These are phyloP conservation scores for Andrena bicolor DNA, from an alignment of 2,888 invertebrate species.

Conservation along the genomic window DNA sequence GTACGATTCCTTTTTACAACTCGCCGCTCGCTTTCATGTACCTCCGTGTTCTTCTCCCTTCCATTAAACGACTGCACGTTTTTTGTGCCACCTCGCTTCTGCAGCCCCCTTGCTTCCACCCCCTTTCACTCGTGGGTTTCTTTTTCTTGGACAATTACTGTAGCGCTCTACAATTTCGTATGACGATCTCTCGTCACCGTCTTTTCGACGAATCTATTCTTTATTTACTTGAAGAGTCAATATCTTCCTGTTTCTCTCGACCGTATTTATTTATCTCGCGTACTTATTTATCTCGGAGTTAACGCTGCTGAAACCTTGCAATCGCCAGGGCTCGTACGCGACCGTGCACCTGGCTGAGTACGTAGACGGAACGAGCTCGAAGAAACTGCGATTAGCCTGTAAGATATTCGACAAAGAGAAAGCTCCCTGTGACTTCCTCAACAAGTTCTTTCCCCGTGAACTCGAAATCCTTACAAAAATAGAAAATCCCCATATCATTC, in stretches of 20 bases:
- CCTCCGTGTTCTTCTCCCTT: not conserved
- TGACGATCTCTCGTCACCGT: not conserved
- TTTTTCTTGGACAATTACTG: not conserved
- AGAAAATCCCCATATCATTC: constrained; percentile 95
- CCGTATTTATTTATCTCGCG: not conserved
- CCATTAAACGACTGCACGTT: constrained; percentile 1
- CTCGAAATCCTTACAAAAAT: constrained; percentile 95
- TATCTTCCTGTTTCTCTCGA: not conserved
- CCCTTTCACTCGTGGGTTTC: not conserved
- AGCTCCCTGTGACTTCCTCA: constrained; percentile 95
- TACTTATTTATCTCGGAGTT: not conserved
- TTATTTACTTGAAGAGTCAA: not conserved
- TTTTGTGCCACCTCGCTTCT: not conserved
- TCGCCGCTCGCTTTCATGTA: not conserved
- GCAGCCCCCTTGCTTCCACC: not conserved
- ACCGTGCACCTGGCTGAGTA: constrained; percentile 95
- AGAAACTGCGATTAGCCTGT: constrained; percentile 92
- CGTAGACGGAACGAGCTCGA: constrained; percentile 90
- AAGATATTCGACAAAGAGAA: constrained; percentile 97
- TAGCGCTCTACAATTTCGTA: not conserved
- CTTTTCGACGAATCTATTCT: not conserved
- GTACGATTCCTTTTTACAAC: constrained; percentile 15
- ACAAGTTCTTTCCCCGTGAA: constrained; percentile 97
- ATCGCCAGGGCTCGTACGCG: constrained; percentile 93
- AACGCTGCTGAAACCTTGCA: constrained; percentile 1